Evolutionary conservation across 1,140 invertebrate genomes (phyloP).

Genomic region (Monochamus saltuarius): DNA sequence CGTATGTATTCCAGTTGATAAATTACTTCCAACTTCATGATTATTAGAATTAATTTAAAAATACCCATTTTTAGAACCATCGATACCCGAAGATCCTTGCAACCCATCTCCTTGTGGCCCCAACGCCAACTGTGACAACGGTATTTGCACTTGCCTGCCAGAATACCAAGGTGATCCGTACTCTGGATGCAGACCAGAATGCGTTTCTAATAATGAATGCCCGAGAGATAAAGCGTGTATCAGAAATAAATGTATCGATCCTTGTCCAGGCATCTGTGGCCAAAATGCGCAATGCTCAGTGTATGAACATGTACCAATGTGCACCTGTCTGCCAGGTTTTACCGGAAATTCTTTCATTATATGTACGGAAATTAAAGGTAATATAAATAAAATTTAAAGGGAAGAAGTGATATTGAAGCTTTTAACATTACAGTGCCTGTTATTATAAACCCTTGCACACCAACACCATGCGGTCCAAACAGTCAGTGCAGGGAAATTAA

Average conservation of each 20-base stretch:
- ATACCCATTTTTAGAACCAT: constrained; percentile 45
- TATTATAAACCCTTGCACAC: constrained; percentile 53
- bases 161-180: constrained; percentile 58
- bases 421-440: constrained; percentile 32
- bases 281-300: constrained; percentile 63
- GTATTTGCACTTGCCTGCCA: constrained; percentile 52
- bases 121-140: constrained; percentile 63
- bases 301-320: constrained; percentile 68
- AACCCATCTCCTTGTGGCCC: constrained; percentile 71
- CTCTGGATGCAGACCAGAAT: constrained; percentile 67
- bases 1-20: constrained; percentile 5
- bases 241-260: constrained; percentile 70
- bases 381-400: constrained; percentile 17
- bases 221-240: constrained; percentile 64
- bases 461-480: constrained; percentile 65
- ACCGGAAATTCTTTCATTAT: constrained; percentile 64
- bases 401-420: constrained; percentile 2
- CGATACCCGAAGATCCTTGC: constrained; percentile 60
- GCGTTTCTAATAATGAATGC: constrained; percentile 69
- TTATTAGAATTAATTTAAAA: constrained; percentile 8
- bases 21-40: too few relatives aligned
- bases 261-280: constrained; percentile 72
- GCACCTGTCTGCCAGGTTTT: constrained; percentile 60
- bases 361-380: constrained; percentile 48
- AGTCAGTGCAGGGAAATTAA: constrained; percentile 70